phyloP scores from a whole-genome alignment of 1,140 invertebrate genomes.

The Drosophila albomicans region DNA sequence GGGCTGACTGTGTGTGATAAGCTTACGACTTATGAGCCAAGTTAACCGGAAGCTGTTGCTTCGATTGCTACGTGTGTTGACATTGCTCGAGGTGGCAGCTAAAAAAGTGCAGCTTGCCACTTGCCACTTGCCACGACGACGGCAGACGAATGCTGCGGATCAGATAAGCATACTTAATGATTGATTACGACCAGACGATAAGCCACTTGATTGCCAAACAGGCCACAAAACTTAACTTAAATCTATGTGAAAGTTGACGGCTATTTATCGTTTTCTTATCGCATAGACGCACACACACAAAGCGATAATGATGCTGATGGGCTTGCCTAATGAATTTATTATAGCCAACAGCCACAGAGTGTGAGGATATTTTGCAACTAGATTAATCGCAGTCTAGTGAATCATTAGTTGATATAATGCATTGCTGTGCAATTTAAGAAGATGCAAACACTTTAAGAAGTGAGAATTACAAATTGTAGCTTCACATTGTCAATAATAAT shows the following conservation, averaged over 20 bases:
- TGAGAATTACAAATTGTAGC: no score
- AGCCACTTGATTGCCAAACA: constrained; percentile 57
- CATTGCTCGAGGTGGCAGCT: constrained; percentile 28
- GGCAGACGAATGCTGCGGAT: constrained; percentile 29
- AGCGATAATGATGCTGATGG: constrained; percentile 22
- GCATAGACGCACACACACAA: constrained; percentile 13
- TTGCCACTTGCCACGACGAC: not conserved
- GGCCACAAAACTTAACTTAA: constrained; percentile 24
- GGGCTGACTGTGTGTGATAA: constrained; percentile 38
- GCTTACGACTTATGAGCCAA: constrained; percentile 37
- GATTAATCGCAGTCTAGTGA: not conserved
- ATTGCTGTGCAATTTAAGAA: no score
- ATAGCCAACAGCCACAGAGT: constrained; percentile 5
- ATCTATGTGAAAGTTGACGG: constrained; percentile 40
- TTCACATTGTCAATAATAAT: no score
- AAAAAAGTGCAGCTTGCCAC: constrained; percentile 27
- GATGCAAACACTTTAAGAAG: no score
- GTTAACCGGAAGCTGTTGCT: constrained; percentile 58
- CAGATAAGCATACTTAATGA: constrained; percentile 64
- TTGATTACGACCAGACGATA: constrained; percentile 67
- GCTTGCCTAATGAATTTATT: constrained; percentile 43
- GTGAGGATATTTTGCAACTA: constrained; percentile 1
- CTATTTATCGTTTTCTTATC: constrained; percentile 43
- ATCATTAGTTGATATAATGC: no score
- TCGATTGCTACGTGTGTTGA: constrained; percentile 27